phyloP scores from a whole-genome alignment of 2,888 invertebrate species.

The Acanthopleura granulata region DNA sequence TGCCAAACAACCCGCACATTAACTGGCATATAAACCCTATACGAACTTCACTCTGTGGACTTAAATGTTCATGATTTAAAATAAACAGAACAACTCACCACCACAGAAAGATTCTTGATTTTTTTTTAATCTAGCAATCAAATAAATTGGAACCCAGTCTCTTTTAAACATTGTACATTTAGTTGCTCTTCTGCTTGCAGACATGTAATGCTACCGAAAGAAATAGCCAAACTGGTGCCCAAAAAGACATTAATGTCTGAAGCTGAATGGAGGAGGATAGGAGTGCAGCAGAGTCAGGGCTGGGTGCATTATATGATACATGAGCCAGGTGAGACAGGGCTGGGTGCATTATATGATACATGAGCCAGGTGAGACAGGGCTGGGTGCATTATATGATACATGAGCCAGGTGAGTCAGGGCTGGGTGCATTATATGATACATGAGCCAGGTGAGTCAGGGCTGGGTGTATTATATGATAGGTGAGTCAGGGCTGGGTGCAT shows the following conservation, averaged over 20 bases:
- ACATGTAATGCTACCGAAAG: constrained; percentile 94
- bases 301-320: constrained; percentile 99
- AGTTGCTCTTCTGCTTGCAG: constrained; percentile 72
- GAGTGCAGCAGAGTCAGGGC: constrained; percentile 95
- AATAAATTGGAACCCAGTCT: no score
- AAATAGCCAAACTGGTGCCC: constrained; percentile 89
- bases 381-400: constrained; percentile 71
- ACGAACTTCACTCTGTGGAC: no score
- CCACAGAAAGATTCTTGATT: no score
- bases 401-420: no score
- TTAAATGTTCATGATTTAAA: no score
- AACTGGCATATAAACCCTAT: no score
- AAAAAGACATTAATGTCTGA: constrained; percentile 95
- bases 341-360: constrained; percentile 99
- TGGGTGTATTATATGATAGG: constrained; percentile 99
- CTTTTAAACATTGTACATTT: no score
- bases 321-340: constrained; percentile 84
- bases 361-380: constrained; percentile 94
- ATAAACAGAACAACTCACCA: no score
- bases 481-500: constrained; percentile 86
- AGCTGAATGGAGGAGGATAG: constrained; percentile 92
- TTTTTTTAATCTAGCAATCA: no score
- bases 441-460: constrained; percentile 86
- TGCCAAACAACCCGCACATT: no score
- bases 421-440: constrained; percentile 96